These are phyloP conservation scores for Drosophila hydei DNA, from an alignment of 1,140 invertebrate species.

Conservation along the genomic window DNA sequence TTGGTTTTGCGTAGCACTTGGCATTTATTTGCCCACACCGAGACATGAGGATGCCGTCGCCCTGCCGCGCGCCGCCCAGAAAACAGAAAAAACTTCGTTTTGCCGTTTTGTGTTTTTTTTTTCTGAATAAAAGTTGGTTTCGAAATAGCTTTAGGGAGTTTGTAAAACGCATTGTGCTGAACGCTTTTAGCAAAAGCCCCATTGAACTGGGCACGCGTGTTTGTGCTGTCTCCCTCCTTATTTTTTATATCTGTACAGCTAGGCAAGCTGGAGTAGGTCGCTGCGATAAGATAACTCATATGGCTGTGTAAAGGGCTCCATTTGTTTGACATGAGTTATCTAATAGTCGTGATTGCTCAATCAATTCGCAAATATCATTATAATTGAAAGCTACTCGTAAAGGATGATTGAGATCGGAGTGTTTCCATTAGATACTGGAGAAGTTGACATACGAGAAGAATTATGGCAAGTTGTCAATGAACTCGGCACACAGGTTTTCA, in stretches of 20 bases:
- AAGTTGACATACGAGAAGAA: neutral
- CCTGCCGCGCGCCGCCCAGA: constrained; percentile 21
- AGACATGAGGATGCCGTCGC: constrained; percentile 50
- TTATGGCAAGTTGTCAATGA: constrained; percentile 1
- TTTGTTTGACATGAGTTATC: constrained; percentile 76
- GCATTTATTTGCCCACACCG: constrained; percentile 80
- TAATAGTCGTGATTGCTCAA: constrained; percentile 75
- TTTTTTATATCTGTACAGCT: constrained; percentile 11
- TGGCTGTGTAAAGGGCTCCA: constrained; percentile 34
- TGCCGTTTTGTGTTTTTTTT: constrained; percentile 15
- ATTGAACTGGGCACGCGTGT: constrained; percentile 74
- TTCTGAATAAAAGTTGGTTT: constrained; percentile 53
- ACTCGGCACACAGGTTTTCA: neutral
- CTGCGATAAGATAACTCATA: constrained; percentile 44
- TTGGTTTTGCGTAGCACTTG: constrained; percentile 80
- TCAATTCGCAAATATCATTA: constrained; percentile 73
- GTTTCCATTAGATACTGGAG: neutral
- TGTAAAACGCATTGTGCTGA: constrained; percentile 71
- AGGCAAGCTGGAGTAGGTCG: constrained; percentile 4
- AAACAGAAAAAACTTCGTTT: constrained; percentile 59
- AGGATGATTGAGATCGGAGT: constrained; percentile 14
- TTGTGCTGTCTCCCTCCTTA: constrained; percentile 4
- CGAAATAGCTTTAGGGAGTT: constrained; percentile 70
- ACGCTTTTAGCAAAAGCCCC: constrained; percentile 69
- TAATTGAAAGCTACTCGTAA: constrained; percentile 63